Conservation (phyloP, 2,888 invertebrate genomes). For the Euplexia lucipara region DNA sequence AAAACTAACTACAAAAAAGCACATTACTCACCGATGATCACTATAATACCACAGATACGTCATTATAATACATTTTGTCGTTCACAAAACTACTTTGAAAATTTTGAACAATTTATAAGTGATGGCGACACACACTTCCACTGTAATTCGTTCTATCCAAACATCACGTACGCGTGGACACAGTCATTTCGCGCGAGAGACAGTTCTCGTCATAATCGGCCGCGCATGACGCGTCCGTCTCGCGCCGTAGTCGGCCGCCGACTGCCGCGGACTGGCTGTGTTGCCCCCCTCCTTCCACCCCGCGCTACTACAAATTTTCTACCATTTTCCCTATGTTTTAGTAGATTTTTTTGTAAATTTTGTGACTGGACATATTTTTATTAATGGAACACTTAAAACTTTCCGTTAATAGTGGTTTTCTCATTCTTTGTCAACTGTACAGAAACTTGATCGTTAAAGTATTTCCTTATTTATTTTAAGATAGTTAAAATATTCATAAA, state of each 20-base stretch:
- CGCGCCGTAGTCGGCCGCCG: conserved; percentile 80
- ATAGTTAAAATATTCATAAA: background rate
- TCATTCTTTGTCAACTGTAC: background rate
- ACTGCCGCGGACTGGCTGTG: conserved; percentile 78
- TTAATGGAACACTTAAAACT: background rate
- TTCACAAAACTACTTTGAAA: conserved; percentile 63
- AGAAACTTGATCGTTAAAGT: background rate
- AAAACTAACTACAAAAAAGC: conserved; percentile 12
- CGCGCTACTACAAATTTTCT: conserved; percentile 54
- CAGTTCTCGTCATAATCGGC: conserved; percentile 66
- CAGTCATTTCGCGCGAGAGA: conserved; percentile 79
- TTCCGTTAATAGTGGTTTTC: background rate
- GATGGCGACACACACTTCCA: conserved; percentile 79
- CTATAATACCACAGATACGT: conserved; percentile 86
- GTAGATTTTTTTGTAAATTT: conserved; percentile 16
- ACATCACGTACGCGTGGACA: conserved; percentile 75
- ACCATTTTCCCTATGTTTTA: conserved; percentile 21
- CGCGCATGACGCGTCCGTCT: conserved; percentile 78
- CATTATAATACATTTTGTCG: conserved; percentile 80
- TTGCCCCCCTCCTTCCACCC: conserved; percentile 68
- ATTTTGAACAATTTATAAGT: conserved; percentile 52
- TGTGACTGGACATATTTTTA: background rate
- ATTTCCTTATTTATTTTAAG: too few relatives aligned
- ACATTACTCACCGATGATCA: conserved; percentile 87
- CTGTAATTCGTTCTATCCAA: conserved; percentile 69